Base-by-base conservation (phyloP, 2,888 invertebrate species). In the Colletes collaris region DNA sequence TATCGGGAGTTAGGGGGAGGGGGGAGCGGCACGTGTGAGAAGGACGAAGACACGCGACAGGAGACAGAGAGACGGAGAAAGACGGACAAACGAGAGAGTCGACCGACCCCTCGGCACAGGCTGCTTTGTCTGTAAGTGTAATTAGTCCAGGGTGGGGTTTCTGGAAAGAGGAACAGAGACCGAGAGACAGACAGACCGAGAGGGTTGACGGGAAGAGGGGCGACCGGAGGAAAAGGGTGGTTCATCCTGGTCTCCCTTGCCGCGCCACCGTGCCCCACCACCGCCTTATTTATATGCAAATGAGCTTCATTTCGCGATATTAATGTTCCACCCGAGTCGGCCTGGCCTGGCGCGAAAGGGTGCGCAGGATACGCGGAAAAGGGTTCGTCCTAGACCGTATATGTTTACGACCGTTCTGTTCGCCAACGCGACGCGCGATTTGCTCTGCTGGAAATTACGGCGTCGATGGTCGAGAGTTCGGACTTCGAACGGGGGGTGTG, bases 261-360 rank as follows among this genome's bases (percentile, higher is more conserved):
- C 86, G 80, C 86, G 60, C 87, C 88, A 83, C 79, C 79, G 81
- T 88, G 85, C 88, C 90, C 88, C 87, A 90, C 89, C 92, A 89
- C 88, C 89, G 95, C 96, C 96, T 96, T 96, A 96, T 96, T 96
- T 96, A 96, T 96, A 96, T 96, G 96, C 95, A 96, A 96, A 96
- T 96, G 96, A 96, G 96, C 96, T 96, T 96, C 96, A 96, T 96
- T 96, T 96, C 96, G 95, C 96, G 95, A 96, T 96, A 96, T 96
- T 96, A 96, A 96, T 96, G 96, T 96, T 95, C 92, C 91, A 90
- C 87, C 90, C 89, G 88, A 89, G 90, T 88, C 89, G 88, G 86
- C 87, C 83, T 82, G 83, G 77, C 79, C 79, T 77, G 73, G 79
- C 82, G 86, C 82, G 83, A 82, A 85, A 86, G 86, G 86, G 87